Base-by-base conservation (phyloP, 2,797 vertebrate species). In the Harpagifer antarcticus region DNA sequence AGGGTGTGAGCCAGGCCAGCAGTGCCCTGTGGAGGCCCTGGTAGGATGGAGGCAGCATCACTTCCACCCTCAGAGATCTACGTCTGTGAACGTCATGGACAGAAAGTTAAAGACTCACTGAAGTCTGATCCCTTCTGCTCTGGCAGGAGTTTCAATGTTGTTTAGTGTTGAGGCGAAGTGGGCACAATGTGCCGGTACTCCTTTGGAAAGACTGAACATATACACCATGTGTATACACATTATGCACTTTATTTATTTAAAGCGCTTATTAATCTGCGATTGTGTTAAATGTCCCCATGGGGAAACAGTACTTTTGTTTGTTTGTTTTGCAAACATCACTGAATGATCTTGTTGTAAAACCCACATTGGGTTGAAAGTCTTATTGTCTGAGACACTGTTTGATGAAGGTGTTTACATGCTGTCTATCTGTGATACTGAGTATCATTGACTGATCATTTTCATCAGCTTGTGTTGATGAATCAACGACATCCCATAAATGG, bases 11-110 rank as follows among this genome's bases (percentile, higher is more conserved):
- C 47, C 75, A 74, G 66, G 61, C 65, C 23, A 54, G 83, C 81
- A 43, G 70, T 20, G 83, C 65, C 49, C 92, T 96, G 83, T 96
- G 95, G 95, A 94, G 96, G 86, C 96, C 94, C 54, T 95, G 96
- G 96, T 96, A 94, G 92, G 72, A 84, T 10, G 67, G 42, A 72
- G 59, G 40, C 47, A 57, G 43, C 45, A 6, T n/a, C 19, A 43
- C 37, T 40, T 65, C 53, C 56, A 56, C 52, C 33, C 33, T 14
- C 16, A 77, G 53, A 89, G 48, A 92, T 78, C 81, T 69, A 88
- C 44, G 81, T 92, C 91, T 89, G 82, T 88, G 92, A 89, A 84
- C 6, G 91, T 88, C 88, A 89, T 77, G 76, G 89, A 91, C 86
- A 85, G 72, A 65, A 76, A 78, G 91, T 92, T 78, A 44, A 76